Evolutionary conservation across 2,113 vertebrate genomes (phyloP), one percentile per base, ranked within the genome.

Genomic region (Jacana jacana): DNA sequence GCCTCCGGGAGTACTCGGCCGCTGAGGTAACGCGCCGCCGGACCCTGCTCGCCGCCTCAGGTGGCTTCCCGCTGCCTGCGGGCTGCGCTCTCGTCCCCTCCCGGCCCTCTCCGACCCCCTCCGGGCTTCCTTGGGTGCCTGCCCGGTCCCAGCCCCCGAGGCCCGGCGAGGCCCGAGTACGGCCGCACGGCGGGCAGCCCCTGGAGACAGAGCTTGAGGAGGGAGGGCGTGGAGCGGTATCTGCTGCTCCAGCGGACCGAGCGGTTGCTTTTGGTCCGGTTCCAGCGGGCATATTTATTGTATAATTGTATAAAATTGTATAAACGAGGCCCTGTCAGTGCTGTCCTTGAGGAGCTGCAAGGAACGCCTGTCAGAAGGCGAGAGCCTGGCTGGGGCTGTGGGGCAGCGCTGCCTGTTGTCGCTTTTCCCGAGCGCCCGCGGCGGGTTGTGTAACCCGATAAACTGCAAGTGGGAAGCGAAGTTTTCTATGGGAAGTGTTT

Each of bases 1-100:
- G 98, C 65, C 91, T 82, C 37, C 94, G 97, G 7, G 91, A 97
- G 84, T 92, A 55, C 91, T 61, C 92, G 76, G 72, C 78, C 82
- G 92, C 87, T 49, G 71, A 91, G 76, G 96, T 95, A 95, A 95
- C 68, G 52, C 37, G 69, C 33, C 12, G 16, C 18, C 37, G 24
- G 71, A 17, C 42, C 28, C 70, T 27, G 51, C 16, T 60, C 33
- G 54, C 30, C 30, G n/a, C 84, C 63, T 55, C 37, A 35, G 40
- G 51, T 16, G 35, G 55, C 61, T 60, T 7, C 13, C 40, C 37
- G 4, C 1, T 42, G 15, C 48, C 68, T 42, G 37, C 55, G 68
- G 89, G 20, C 58, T 31, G 81, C 69, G 27, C 46, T 9, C 31
- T 40, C 44, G 11, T 35, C 12, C 25, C 23, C 9, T 30, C 24